These are phyloP conservation scores for Nomada lathburiana DNA, from an alignment of 2,888 invertebrate species.

Conservation along the genomic window DNA sequence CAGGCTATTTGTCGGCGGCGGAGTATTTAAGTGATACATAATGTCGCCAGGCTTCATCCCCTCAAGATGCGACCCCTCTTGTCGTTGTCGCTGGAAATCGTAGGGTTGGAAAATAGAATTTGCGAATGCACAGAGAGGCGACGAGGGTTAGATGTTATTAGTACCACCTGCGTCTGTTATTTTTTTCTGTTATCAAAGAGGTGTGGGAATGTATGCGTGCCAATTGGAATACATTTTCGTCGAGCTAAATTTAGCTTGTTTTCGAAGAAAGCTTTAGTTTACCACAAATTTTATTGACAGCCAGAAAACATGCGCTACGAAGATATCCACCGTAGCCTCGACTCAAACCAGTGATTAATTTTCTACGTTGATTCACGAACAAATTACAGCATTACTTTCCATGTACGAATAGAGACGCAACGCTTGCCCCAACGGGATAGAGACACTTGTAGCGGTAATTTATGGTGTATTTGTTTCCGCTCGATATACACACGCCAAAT, in stretches of 20 bases:
- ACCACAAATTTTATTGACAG: neutral
- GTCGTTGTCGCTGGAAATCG: conserved; percentile 24
- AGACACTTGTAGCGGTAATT: conserved; percentile 43
- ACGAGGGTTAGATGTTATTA: neutral
- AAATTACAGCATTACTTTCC: too few relatives aligned
- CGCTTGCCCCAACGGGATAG: too few relatives aligned
- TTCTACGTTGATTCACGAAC: too few relatives aligned
- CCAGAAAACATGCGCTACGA: too few relatives aligned
- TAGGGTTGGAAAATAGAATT: conserved; percentile 20
- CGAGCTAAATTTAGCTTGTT: neutral
- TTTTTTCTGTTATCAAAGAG: neutral
- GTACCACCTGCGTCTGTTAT: neutral
- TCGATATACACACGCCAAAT: conserved; percentile 26
- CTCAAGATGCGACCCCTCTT: conserved; percentile 61
- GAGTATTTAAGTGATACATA: conserved; percentile 77
- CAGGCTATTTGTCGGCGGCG: conserved; percentile 76
- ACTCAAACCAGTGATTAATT: too few relatives aligned
- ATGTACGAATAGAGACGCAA: too few relatives aligned
- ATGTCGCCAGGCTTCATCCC: conserved; percentile 66
- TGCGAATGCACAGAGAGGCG: conserved; percentile 3
- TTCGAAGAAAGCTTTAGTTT: too few relatives aligned
- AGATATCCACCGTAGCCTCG: too few relatives aligned
- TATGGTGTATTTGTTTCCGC: conserved; percentile 37
- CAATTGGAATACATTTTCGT: neutral
- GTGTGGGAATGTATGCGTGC: neutral